Conservation (phyloP, 2,797 vertebrate species). For the Sebastes cheni region DNA sequence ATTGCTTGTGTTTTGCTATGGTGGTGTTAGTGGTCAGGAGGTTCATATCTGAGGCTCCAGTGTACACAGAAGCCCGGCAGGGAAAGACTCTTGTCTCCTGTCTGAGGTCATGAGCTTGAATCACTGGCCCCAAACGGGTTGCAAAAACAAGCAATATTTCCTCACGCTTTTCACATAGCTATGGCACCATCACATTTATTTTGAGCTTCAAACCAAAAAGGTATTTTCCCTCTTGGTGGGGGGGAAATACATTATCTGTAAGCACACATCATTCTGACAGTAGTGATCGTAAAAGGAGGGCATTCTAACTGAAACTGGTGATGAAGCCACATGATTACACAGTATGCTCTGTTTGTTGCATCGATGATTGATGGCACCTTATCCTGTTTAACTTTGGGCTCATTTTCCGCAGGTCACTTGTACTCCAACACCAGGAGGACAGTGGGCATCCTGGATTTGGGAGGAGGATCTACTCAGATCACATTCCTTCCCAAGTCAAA, state of each 20-base stretch:
- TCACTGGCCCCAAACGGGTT: slow-evolving; percentile 56
- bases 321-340: slow-evolving; percentile 4
- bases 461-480: slow-evolving; percentile 98
- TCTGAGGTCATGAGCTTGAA: slow-evolving; percentile 61
- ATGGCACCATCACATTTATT: slow-evolving; percentile 28
- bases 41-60: slow-evolving; percentile 69
- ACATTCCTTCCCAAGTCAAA: slow-evolving; percentile 93
- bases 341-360: background rate
- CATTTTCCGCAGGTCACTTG: slow-evolving; percentile 87
- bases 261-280: slow-evolving; percentile 6
- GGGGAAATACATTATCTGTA: slow-evolving; percentile 6
- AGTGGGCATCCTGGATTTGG: slow-evolving; percentile 95
- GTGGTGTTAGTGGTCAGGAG: slow-evolving; percentile 71
- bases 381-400: slow-evolving; percentile 1
- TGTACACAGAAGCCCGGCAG: slow-evolving; percentile 63
- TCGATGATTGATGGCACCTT: background rate
- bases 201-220: slow-evolving; percentile 3
- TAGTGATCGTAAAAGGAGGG: slow-evolving; percentile 4
- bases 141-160: slow-evolving; percentile 58
- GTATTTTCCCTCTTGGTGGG: slow-evolving; percentile 14
- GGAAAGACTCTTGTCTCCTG: slow-evolving; percentile 69
- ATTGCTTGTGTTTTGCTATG: slow-evolving; percentile 74
- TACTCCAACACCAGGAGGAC: slow-evolving; percentile 88
- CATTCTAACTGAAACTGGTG: slow-evolving; percentile 8
- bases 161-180: slow-evolving; percentile 33